Percentiles rank a stretch among this genome's conserved stretches.
Conservation (phyloP, 2,797 vertebrate genomes). For the Acrossocheilus wenchowensis region DNA sequence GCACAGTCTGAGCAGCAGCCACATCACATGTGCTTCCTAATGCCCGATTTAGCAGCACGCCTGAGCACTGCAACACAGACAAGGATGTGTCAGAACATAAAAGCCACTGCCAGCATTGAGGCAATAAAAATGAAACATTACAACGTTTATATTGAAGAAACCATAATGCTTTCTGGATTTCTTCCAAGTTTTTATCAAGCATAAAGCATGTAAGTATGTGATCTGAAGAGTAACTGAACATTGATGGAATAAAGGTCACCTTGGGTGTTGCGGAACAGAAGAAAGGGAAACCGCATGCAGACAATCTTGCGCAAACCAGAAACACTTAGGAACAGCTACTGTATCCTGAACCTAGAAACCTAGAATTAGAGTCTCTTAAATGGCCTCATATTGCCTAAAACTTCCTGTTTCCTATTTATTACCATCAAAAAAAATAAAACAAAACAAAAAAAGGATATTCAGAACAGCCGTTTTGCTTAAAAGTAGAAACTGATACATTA, state of each 20-base stretch:
- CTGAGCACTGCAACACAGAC: constrained; percentile 5
- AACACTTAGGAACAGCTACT: constrained; percentile 14
- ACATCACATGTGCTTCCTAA: constrained; percentile 43
- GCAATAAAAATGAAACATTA: constrained; percentile 1
- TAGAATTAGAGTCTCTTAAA: neutral
- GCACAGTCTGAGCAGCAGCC: constrained; percentile 6
- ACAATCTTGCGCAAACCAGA: constrained; percentile 13
- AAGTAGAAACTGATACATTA: neutral
- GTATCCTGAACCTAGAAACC: neutral
- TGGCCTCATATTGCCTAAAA: neutral
- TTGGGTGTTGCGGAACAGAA: neutral
- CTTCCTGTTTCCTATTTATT: neutral
- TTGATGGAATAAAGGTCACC: neutral
- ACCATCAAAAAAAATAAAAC: no score
- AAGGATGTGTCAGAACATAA: neutral
- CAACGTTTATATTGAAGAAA: neutral
- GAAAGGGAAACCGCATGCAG: constrained; percentile 5
- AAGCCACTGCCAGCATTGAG: neutral
- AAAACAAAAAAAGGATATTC: no score
- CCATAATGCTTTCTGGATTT: neutral
- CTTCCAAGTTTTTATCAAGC: neutral
- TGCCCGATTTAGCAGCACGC: constrained; percentile 30
- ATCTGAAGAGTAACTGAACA: neutral
- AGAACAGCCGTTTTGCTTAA: neutral
- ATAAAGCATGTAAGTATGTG: neutral